These are phyloP conservation scores for Isurus oxyrinchus DNA, from an alignment of 2,113 vertebrate species.

Conservation along the genomic window DNA sequence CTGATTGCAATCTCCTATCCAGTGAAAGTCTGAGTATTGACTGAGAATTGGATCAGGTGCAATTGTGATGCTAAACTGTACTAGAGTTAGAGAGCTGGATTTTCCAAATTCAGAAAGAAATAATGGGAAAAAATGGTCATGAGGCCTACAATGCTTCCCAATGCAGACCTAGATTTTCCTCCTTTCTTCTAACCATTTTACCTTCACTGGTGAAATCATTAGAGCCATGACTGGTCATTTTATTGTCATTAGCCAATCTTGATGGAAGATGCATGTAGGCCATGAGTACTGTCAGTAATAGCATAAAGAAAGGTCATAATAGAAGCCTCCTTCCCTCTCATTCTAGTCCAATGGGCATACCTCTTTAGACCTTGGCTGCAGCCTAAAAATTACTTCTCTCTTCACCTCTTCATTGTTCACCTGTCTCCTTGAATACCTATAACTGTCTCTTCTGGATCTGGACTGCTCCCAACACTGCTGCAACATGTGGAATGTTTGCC, in stretches of 20 bases:
- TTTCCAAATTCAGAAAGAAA: neutral
- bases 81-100: neutral
- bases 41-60: neutral
- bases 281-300: neutral
- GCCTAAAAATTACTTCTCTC: neutral
- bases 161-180: neutral
- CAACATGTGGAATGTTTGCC: neutral
- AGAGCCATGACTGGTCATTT: slow-evolving; percentile 80
- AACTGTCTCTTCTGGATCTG: neutral
- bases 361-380: neutral
- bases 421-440: neutral
- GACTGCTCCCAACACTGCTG: neutral
- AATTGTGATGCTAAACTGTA: neutral
- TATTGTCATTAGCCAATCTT: slow-evolving; percentile 69
- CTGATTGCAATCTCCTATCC: neutral
- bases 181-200: slow-evolving; percentile 84
- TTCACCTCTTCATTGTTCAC: neutral
- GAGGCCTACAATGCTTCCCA: neutral
- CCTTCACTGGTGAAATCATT: slow-evolving; percentile 91
- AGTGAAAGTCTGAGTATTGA: neutral
- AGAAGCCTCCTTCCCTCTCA: neutral
- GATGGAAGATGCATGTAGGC: neutral
- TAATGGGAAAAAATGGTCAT: neutral
- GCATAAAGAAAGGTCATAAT: neutral
- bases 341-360: neutral